Evolutionary conservation across 2,888 invertebrate species (phyloP), one percentile per base, ranked within the genome.

Genomic region (Volucella bombylans): DNA sequence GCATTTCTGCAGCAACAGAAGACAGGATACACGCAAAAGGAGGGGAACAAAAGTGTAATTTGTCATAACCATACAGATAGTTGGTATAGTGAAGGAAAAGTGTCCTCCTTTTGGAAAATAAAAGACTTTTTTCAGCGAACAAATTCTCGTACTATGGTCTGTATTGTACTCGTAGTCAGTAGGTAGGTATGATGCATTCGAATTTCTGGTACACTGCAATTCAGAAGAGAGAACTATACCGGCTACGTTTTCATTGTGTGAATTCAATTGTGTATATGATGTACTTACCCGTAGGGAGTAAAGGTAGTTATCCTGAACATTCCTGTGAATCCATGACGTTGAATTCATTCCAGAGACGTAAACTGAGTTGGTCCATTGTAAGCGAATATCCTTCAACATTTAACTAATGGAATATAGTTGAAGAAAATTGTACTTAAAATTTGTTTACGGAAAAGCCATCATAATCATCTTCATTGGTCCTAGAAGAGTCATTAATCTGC

Each of bases 11-110:
- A 39, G 1, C n/a, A 54, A 15, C 64, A 59, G 31, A 55, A 43
- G 12, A 43, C 11, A 55, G 65, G 45, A 68, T 38, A 43, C n/a
- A 62, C 8, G 49, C 15, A 15, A 55, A 65, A 15, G 38, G 43
- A 11, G 31, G 38, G 52, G 10, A 45, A 41, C 38, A 81, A 65
- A 62, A 31, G 55, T 73, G 64, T 67, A 79, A 82, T 82, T 82
- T 82, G 82, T 82, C 82, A 82, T 67, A 78, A 65, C 31, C 6
- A 31, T 31, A 31, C 31, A 31, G 31, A 31, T 31, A 31, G 31
- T 31, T 10, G 31, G 57, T 79, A 31, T 39, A 64, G 47, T 38
- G 12, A 11, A 43, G 23, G 23, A 62, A 54, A 14, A 71, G 82
- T 45, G 54, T 72, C 71, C 77, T 72, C 54, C 10, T 80, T 68